Base-by-base conservation (phyloP, 2,797 vertebrate species). In the Peromyscus aztecus region DNA sequence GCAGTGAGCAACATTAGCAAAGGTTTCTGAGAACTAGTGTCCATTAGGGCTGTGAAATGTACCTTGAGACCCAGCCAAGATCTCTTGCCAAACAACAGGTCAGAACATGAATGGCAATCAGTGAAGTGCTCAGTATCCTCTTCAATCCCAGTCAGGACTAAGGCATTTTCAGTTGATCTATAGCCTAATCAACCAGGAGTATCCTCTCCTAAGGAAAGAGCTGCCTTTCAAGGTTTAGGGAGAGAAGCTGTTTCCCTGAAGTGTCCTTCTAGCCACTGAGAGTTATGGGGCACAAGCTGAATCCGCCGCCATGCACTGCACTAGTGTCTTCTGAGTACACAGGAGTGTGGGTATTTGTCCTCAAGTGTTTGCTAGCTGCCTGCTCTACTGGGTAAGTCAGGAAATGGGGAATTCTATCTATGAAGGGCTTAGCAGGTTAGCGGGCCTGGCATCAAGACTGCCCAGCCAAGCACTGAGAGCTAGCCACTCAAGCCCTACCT, bases 161-260 rank as follows among this genome's bases (percentile, higher is more conserved):
- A 95, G 95, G 65, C 75, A 16, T 59, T 46, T 96, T 85, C 89
- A 96, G 97, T 2, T 77, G 90, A 97, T 77, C 73, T 89, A 91
- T 89, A 81, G 89, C 89, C 95, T 73, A 95, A 96, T 89, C 96
- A 97, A 67, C 85, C 91, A 95, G 95, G 93, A 89, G 96, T 80
- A 67, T 89, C 86, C 88, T 71, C 63, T 89, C 0, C 7, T 8
- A 65, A 96, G 96, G 96, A 93, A 94, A 81, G 0, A 34, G 31
- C 87, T 89, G 91, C 90, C 98, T 95, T 94, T 90, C 93, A 88
- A 19, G 92, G 86, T 86, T 88, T 92, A 29, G 37, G 97, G 89
- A 97, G 46, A 96, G 91, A 94, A 78, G 95, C 76, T 43, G 63
- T 76, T 96, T 97, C 65, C 97, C 87, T 86, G 84, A 95, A 97